A percentile compares a stretch with the other conserved stretches of the same genome.
These are phyloP conservation scores for Ceratothoa steindachneri DNA, from an alignment of 2,888 invertebrate species.

Conservation along the genomic window DNA sequence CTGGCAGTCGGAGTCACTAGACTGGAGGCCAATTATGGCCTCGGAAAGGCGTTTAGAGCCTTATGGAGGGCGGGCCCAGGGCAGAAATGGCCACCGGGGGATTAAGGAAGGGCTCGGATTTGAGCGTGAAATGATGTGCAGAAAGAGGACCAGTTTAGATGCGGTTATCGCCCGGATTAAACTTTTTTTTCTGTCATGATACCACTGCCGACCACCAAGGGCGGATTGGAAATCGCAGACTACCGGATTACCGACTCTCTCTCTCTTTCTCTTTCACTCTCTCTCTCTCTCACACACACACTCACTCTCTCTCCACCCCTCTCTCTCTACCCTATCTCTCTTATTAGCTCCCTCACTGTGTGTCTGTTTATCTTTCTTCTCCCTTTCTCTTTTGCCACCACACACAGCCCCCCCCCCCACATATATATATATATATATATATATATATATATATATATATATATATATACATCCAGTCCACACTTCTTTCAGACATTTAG, in stretches of 20 bases:
- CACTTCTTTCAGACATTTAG: background rate
- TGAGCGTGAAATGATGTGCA: background rate
- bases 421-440: too few species aligned
- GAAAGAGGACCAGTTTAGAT: background rate
- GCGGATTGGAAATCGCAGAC: background rate
- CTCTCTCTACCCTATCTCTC: too few species aligned
- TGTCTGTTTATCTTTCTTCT: too few species aligned
- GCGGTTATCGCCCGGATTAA: background rate
- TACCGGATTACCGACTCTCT: background rate
- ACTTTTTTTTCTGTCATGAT: background rate
- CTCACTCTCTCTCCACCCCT: background rate
- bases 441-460: too few species aligned
- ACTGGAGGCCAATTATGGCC: background rate
- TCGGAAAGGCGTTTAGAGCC: background rate
- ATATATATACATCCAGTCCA: too few species aligned
- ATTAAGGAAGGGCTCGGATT: background rate
- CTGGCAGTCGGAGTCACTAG: background rate
- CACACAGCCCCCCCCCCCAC: too few species aligned
- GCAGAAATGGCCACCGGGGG: background rate
- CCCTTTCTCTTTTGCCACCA: too few species aligned
- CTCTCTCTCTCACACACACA: background rate
- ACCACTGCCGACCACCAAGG: background rate
- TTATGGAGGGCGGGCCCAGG: background rate
- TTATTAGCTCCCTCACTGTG: too few species aligned
- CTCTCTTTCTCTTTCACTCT: background rate